Percentiles rank a stretch among this genome's conserved stretches.
phyloP scores from a whole-genome alignment of 2,888 invertebrate genomes.

The Seira musarum region DNA sequence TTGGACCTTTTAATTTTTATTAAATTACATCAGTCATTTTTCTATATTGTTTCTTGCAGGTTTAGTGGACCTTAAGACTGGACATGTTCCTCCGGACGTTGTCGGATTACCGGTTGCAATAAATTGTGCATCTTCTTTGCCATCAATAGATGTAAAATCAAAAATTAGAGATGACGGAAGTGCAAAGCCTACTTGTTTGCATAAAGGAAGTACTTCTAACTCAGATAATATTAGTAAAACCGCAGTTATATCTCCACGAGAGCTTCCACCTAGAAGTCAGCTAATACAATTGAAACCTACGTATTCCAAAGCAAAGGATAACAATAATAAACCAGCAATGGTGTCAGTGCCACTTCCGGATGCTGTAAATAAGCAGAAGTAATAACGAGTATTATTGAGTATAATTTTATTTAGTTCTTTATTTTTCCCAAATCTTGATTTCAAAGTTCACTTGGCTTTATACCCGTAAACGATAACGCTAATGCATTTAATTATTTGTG shows the following conservation, averaged over 20 bases:
- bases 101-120: neutral
- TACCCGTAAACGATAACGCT: too few species aligned
- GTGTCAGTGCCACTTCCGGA: too few species aligned
- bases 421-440: too few species aligned
- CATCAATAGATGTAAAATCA: conserved; percentile 2
- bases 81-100: neutral
- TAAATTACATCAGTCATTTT: too few species aligned
- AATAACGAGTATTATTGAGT: neutral
- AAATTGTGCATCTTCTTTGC: neutral
- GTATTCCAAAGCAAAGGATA: conserved; percentile 19
- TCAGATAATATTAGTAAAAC: conserved; percentile 8
- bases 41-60: too few species aligned
- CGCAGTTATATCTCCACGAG: conserved; percentile 59
- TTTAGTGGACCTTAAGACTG: too few species aligned
- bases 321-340: too few species aligned
- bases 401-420: conserved; percentile 27
- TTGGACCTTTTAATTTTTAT: too few species aligned
- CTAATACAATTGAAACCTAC: conserved; percentile 63
- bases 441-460: too few species aligned
- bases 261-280: conserved; percentile 64
- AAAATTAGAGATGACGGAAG: neutral
- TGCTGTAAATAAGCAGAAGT: conserved; percentile 49
- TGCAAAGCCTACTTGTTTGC: too few species aligned
- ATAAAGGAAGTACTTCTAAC: neutral
- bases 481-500: conserved; percentile 4